These are phyloP conservation scores for Dorcus parallelipipedus DNA, from an alignment of 2,888 invertebrate species.

Conservation along the genomic window DNA sequence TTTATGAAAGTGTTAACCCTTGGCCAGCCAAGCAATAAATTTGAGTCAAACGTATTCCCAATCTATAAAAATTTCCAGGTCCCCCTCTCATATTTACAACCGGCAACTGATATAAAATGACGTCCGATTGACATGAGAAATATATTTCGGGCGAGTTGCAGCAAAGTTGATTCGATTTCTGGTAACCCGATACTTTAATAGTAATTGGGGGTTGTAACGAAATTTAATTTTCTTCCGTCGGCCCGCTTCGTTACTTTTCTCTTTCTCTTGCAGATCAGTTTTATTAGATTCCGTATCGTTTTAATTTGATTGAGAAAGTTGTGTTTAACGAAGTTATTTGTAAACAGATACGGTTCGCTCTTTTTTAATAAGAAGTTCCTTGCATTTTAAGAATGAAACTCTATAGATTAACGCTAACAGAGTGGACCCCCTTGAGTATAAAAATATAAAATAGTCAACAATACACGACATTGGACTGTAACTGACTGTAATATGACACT, in stretches of 20 bases:
- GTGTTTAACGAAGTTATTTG: too few relatives aligned
- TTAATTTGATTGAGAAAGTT: conserved; percentile 7
- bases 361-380: too few relatives aligned
- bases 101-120: conserved; percentile 24
- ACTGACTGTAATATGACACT: conserved; percentile 49
- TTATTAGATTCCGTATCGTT: conserved; percentile 10
- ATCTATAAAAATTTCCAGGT: conserved; percentile 2
- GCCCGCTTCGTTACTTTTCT: conserved; percentile 7
- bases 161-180: conserved; percentile 7
- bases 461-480: conserved; percentile 43
- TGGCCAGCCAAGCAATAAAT: conserved; percentile 23
- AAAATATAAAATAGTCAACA: conserved; percentile 33
- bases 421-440: conserved; percentile 19
- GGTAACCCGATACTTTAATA: conserved; percentile 29
- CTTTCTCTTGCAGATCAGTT: background rate
- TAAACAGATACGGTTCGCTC: too few relatives aligned
- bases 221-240: conserved; percentile 8
- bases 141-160: conserved; percentile 20
- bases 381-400: too few relatives aligned
- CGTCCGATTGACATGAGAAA: conserved; percentile 28
- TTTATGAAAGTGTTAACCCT: conserved; percentile 5
- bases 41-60: conserved; percentile 22
- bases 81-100: conserved; percentile 21
- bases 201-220: conserved; percentile 19
- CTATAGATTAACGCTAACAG: conserved; percentile 19